Conservation (phyloP, 1,140 invertebrate genomes). For the Hyposmocoma kahamanoa region DNA sequence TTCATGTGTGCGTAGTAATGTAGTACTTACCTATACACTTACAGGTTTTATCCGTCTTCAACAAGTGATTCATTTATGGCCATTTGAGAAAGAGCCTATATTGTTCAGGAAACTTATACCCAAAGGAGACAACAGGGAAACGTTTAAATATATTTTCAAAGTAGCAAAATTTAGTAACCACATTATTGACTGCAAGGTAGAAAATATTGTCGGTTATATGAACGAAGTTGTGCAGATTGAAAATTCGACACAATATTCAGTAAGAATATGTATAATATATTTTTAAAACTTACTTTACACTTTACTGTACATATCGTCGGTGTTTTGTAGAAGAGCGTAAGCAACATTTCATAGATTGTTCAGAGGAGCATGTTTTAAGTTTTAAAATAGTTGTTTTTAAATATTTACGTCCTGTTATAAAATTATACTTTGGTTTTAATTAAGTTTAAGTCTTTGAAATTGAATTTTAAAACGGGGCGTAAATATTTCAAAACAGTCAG, state of each 20-base stretch:
- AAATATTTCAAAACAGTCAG: too few species aligned
- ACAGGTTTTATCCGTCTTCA: conserved; percentile 58
- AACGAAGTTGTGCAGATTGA: conserved; percentile 50
- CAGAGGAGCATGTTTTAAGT: too few species aligned
- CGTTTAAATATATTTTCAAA: conserved; percentile 56
- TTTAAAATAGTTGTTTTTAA: too few species aligned
- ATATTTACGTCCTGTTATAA: too few species aligned
- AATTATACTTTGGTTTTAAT: too few species aligned
- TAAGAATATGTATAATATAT: not conserved
- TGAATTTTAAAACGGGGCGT: too few species aligned
- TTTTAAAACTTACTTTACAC: conserved; percentile 3
- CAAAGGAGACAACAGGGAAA: conserved; percentile 48
- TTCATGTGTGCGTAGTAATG: too few species aligned
- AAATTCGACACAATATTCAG: conserved; percentile 47
- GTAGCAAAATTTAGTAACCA: conserved; percentile 53
- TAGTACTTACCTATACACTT: too few species aligned
- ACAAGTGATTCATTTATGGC: conserved; percentile 59
- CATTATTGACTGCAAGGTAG: conserved; percentile 49
- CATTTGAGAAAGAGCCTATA: conserved; percentile 42
- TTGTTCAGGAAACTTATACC: conserved; percentile 38
- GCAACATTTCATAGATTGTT: too few species aligned
- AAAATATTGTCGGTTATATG: conserved; percentile 51
- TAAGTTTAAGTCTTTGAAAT: too few species aligned
- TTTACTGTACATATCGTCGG: too few species aligned
- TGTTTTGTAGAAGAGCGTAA: too few species aligned